Conservation (phyloP, 2,888 invertebrate genomes). For the Ptychoptera albimana region DNA sequence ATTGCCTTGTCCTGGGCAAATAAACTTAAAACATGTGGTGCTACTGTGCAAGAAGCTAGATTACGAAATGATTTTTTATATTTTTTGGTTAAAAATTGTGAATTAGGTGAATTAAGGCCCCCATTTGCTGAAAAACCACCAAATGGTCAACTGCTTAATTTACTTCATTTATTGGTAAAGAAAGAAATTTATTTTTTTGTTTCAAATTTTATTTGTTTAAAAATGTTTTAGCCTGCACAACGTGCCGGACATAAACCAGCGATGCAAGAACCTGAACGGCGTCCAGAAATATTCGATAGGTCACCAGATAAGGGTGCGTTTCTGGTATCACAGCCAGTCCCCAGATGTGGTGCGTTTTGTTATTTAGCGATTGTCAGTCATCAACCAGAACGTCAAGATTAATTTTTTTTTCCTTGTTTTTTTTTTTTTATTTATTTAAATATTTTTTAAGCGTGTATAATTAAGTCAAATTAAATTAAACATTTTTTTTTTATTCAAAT, state of each 20-base stretch:
- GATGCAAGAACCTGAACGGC: constrained; percentile 12
- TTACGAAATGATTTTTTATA: constrained; percentile 38
- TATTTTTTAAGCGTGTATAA: no score
- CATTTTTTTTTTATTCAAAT: no score
- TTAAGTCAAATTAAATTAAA: no score
- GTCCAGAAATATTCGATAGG: constrained; percentile 31
- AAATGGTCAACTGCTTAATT: constrained; percentile 27
- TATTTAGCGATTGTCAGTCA: constrained; percentile 36
- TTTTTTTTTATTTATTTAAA: no score
- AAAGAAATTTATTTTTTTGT: not conserved
- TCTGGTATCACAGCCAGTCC: constrained; percentile 37
- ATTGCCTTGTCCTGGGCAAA: constrained; percentile 34
- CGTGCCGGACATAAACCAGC: constrained; percentile 10
- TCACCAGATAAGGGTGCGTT: constrained; percentile 41
- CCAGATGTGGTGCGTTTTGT: constrained; percentile 40
- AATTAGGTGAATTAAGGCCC: constrained; percentile 29
- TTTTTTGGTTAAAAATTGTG: constrained; percentile 33
- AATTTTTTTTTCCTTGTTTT: not conserved
- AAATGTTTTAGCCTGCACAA: not conserved
- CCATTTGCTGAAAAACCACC: constrained; percentile 37
- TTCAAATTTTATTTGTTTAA: not conserved
- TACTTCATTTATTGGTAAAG: constrained; percentile 30
- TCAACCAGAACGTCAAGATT: constrained; percentile 7
- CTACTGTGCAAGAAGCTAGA: constrained; percentile 33
- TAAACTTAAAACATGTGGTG: constrained; percentile 31